Evolutionary conservation across 2,113 vertebrate species (phyloP).

Genomic region (Bambusicola thoracicus): DNA sequence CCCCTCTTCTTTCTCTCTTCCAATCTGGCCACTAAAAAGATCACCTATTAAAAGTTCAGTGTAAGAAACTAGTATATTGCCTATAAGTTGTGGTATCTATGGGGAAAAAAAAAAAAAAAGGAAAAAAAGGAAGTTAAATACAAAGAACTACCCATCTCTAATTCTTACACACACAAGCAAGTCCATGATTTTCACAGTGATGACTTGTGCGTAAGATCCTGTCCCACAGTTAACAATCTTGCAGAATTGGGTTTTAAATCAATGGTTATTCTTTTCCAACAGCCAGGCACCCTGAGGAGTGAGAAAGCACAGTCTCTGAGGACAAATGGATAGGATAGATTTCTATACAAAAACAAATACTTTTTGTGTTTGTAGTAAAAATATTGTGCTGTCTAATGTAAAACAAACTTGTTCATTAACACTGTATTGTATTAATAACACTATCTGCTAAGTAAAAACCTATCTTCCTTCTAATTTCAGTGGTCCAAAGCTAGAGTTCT

Average conservation of each 20-base stretch:
- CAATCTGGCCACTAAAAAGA: neutral
- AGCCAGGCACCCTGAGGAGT: constrained; percentile 22
- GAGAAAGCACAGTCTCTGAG: constrained; percentile 25
- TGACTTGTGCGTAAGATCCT: neutral
- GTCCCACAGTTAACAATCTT: constrained; percentile 25
- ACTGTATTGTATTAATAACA: neutral
- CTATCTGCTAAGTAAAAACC: neutral
- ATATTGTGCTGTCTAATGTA: neutral
- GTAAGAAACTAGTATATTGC: neutral
- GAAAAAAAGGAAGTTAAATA: neutral
- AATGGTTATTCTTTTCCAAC: neutral
- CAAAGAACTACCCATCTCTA: neutral
- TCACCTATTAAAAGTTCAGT: neutral
- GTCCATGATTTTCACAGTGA: neutral
- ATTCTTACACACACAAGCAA: neutral
- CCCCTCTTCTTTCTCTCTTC: neutral
- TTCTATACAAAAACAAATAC: constrained; percentile 19
- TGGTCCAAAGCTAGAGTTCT: neutral
- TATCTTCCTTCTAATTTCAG: neutral
- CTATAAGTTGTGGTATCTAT: neutral
- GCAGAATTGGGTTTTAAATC: constrained; percentile 17
- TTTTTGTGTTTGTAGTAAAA: constrained; percentile 26
- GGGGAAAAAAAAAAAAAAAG: neutral
- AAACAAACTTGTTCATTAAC: neutral
- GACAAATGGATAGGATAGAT: constrained; percentile 21